phyloP scores from a whole-genome alignment of 2,113 vertebrate genomes.

The Oryzias woworae region DNA sequence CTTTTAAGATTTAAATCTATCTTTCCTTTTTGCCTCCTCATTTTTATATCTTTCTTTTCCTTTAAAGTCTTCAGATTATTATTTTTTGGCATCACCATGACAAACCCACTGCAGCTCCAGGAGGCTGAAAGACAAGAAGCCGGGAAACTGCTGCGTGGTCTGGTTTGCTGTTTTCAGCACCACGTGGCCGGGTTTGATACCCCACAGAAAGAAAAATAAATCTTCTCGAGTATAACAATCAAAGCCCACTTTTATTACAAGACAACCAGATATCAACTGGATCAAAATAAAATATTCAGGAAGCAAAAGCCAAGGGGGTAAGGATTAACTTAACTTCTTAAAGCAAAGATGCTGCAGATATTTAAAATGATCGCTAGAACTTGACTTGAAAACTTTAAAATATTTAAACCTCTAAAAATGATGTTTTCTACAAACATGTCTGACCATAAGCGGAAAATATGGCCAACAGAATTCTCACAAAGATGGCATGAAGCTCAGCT shows the following conservation, averaged over 20 bases:
- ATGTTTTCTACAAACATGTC: not conserved
- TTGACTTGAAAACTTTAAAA: too few relatives aligned
- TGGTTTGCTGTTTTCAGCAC: constrained; percentile 20
- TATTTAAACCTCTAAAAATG: too few relatives aligned
- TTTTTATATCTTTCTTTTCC: not conserved
- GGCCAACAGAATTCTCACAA: not conserved
- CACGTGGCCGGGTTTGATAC: constrained; percentile 18
- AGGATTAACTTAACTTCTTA: not conserved
- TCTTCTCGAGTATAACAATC: constrained; percentile 35
- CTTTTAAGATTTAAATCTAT: constrained; percentile 52
- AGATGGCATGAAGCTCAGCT: constrained; percentile 9
- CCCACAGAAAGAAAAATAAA: constrained; percentile 20
- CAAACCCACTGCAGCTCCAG: constrained; percentile 24
- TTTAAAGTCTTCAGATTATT: constrained; percentile 17
- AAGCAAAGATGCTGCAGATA: too few relatives aligned
- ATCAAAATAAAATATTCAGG: constrained; percentile 30
- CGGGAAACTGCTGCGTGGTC: constrained; percentile 31
- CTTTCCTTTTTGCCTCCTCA: not conserved
- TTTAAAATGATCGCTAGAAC: too few relatives aligned
- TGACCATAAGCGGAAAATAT: not conserved
- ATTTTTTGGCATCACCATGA: constrained; percentile 8
- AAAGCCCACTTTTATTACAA: constrained; percentile 58
- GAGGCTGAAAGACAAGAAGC: constrained; percentile 18
- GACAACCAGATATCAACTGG: constrained; percentile 46
- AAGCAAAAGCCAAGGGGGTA: not conserved